Base-by-base conservation (phyloP, 2,888 invertebrate genomes). In the Balanococcus diminutus region DNA sequence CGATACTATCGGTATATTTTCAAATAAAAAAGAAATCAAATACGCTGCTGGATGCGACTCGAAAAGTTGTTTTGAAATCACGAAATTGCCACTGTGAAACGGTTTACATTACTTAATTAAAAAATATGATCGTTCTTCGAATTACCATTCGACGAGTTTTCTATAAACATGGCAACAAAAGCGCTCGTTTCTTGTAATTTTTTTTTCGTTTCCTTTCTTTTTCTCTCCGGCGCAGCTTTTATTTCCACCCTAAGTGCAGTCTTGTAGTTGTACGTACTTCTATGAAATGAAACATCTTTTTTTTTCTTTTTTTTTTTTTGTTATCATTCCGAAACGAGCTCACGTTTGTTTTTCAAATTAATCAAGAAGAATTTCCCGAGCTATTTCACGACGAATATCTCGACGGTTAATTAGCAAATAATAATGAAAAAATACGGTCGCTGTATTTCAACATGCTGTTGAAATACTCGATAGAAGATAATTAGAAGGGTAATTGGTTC, bases 81-180 rank as follows among this genome's bases (percentile, higher is more conserved):
- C 31, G 28, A 67, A 28, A 67, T 28, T 2, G 28, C n/a, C 32
- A 32, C n/a, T 19, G 28, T 9, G 32, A 67, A 67, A 32, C 31
- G 36, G 75, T 75, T 75, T 36, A 19, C 75, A 75, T 75, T 75
- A 75, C 75, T 32, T 75, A 75, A 75, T 75, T 75, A 32, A 32
- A 67, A 75, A 75, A 32, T 75, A 75, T 32, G 16, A n/a, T 5
- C 75, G 9, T 75, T 32, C 28, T 75, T 32, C 36, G 75, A 32
- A 67, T 28, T 28, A 25, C 61, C 16, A 67, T 67, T 67, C 61
- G 61, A 22, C 25, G 61, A 25, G 28, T 28, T 67, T 67, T 28
- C 61, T 14, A 67, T 28, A 67, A 67, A 67, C 5, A 25, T 28
- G 25, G 11, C 25, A 67, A 67, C 61, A 67, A 67, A 67, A 67